These are phyloP conservation scores for Pseudomyrmex cubaensis DNA, from an alignment of 1,140 invertebrate genomes.

Conservation along the genomic window DNA sequence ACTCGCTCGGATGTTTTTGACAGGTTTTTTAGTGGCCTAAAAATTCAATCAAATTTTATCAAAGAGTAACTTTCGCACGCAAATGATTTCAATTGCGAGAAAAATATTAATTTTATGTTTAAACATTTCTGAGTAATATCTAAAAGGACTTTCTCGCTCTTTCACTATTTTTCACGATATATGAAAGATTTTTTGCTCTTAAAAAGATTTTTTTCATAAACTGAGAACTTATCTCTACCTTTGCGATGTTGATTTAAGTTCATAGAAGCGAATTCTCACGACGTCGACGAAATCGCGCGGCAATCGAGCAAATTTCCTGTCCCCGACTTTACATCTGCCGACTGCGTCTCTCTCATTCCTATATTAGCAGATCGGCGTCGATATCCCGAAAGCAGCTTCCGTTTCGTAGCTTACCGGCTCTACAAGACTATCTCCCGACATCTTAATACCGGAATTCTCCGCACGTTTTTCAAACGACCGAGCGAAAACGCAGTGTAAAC, in stretches of 20 bases:
- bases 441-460: conserved; percentile 78
- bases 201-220: no score
- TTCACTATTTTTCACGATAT: no score
- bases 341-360: conserved; percentile 16
- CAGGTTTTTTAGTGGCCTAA: no score
- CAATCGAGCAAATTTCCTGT: conserved; percentile 38
- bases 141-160: no score
- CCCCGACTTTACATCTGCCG: conserved; percentile 63
- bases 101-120: no score
- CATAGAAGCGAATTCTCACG: background rate
- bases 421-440: conserved; percentile 74
- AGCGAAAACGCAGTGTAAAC: conserved; percentile 71
- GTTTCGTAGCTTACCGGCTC: conserved; percentile 13
- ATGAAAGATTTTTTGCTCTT: no score
- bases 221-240: background rate
- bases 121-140: no score
- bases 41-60: no score
- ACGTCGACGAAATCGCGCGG: conserved; percentile 12
- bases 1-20: no score
- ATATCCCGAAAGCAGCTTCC: conserved; percentile 50
- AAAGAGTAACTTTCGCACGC: no score
- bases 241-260: background rate
- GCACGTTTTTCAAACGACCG: conserved; percentile 52
- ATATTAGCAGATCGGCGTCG: conserved; percentile 61
- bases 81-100: no score